Conservation (phyloP, 2,113 vertebrate genomes). For the Odocoileus hemionus region DNA sequence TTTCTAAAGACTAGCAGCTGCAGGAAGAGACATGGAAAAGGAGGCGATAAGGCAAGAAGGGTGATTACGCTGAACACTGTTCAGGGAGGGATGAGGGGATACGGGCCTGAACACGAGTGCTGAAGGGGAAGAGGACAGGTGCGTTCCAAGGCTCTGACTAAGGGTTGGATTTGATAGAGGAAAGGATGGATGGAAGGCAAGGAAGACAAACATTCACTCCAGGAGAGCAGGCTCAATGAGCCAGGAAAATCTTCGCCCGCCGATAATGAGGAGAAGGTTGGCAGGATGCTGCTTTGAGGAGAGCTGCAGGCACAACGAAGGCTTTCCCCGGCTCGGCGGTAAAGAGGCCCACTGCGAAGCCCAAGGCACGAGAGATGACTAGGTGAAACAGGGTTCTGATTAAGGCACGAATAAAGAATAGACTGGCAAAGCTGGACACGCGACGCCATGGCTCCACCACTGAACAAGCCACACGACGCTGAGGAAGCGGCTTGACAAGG, state of each 20-base stretch:
- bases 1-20: background rate
- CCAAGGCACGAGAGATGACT: background rate
- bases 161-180: background rate
- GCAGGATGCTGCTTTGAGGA: background rate
- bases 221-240: background rate
- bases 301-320: background rate
- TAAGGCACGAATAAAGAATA: background rate
- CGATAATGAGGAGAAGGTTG: background rate
- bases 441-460: fast-evolving
- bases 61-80: fast-evolving
- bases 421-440: background rate
- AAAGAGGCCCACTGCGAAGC: background rate
- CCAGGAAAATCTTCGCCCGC: background rate
- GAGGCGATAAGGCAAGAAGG: background rate
- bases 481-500: background rate
- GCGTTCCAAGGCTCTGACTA: background rate
- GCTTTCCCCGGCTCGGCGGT: background rate
- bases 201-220: background rate
- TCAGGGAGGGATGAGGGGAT: background rate
- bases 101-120: background rate
- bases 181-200: background rate
- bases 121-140: background rate
- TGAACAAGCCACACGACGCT: background rate
- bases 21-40: background rate
- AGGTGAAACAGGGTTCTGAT: background rate